A percentile compares a stretch with the other conserved stretches of the same genome.
Evolutionary conservation across 92 coral and sea anemone genomes (phyloP).

Genomic region (Plumapathes pennacea): DNA sequence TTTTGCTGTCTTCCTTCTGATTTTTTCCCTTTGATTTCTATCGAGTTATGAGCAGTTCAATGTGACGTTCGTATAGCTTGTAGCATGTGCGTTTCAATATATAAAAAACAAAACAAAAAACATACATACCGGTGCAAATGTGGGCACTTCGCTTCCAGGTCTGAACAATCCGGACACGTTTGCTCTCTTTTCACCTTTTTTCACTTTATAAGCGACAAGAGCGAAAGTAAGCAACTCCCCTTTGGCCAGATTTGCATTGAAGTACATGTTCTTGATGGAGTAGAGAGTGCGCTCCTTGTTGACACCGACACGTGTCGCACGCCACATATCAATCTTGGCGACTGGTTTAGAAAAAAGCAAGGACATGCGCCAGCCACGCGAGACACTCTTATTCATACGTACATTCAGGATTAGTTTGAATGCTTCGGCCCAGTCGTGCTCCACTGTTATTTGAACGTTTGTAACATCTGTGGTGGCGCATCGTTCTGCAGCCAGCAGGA

Average conservation of each 20-base stretch:
- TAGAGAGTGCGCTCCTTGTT: slow-evolving; percentile 1
- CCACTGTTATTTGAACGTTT: no score
- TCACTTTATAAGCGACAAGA: slow-evolving; percentile 16
- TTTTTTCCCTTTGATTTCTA: no score
- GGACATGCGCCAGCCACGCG: slow-evolving; percentile 28
- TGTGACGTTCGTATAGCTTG: no score
- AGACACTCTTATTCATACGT: slow-evolving; percentile 12
- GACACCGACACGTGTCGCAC: not conserved
- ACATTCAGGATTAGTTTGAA: slow-evolving; percentile 16
- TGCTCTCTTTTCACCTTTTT: not conserved
- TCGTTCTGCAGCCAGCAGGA: no score
- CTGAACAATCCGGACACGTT: slow-evolving; percentile 23
- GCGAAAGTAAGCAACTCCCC: slow-evolving; percentile 3
- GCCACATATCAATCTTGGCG: slow-evolving; percentile 20
- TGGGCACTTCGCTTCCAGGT: slow-evolving; percentile 14
- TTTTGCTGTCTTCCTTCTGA: no score
- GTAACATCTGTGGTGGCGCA: no score
- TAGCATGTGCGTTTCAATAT: no score
- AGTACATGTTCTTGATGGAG: slow-evolving; percentile 7
- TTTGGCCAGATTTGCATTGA: slow-evolving; percentile 5
- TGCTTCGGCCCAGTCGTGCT: slow-evolving; percentile 40
- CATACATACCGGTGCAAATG: no score
- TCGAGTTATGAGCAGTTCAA: no score
- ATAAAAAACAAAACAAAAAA: no score
- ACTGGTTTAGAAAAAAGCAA: slow-evolving; percentile 22